A percentile compares a stretch with the other conserved stretches of the same genome.
Evolutionary conservation across 1,140 invertebrate species (phyloP).

Genomic region (Ericerus pela): DNA sequence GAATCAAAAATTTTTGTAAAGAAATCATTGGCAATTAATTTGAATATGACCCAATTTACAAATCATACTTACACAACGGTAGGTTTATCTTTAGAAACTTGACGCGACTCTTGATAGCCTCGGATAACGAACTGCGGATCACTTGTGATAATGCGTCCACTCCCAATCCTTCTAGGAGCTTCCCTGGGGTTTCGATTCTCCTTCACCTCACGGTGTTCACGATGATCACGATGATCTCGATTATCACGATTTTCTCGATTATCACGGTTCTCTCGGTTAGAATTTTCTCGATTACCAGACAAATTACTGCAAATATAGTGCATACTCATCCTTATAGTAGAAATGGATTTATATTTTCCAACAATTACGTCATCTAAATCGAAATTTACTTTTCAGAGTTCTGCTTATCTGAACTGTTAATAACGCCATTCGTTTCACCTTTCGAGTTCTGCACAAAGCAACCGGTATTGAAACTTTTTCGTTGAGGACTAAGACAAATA

Average conservation of each 20-base stretch:
- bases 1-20: not conserved
- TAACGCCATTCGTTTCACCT: slow-evolving; percentile 24
- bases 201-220: not conserved
- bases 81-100: not conserved
- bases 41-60: no score
- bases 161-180: slow-evolving; percentile 47
- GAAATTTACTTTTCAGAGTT: slow-evolving; percentile 14
- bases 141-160: slow-evolving; percentile 55
- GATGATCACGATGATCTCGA: slow-evolving; percentile 6
- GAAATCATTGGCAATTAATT: not conserved
- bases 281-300: no score
- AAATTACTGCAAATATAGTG: no score
- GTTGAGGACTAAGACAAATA: slow-evolving; percentile 66
- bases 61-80: not conserved
- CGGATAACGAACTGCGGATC: slow-evolving; percentile 36
- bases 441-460: slow-evolving; percentile 42
- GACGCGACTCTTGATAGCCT: slow-evolving; percentile 20
- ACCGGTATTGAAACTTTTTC: slow-evolving; percentile 66
- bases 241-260: not conserved
- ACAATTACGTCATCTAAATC: not conserved
- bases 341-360: no score
- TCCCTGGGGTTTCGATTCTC: not conserved
- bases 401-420: slow-evolving; percentile 14
- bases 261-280: not conserved
- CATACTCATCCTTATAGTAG: no score